Conservation (phyloP, 2,113 vertebrate genomes). For the Rhineura floridana region DNA sequence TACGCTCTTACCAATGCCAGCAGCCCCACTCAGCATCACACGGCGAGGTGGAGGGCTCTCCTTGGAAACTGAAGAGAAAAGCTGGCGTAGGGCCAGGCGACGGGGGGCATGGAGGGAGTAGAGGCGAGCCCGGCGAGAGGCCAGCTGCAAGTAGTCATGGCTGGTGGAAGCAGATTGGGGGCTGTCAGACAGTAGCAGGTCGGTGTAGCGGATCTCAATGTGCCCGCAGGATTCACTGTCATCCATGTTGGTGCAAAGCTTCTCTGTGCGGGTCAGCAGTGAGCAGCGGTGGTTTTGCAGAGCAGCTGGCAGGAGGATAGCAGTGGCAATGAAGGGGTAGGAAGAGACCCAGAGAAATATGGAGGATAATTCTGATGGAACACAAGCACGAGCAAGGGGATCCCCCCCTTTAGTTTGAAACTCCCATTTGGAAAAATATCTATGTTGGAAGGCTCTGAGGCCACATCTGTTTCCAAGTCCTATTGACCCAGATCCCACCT, state of each 20-base stretch:
- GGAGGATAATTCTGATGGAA: not conserved
- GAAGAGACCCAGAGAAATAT: not conserved
- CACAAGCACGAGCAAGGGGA: not conserved
- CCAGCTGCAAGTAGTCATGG: conserved; percentile 73
- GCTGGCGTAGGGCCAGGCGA: conserved; percentile 34
- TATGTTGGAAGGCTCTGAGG: not conserved
- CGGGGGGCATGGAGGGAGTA: conserved; percentile 70
- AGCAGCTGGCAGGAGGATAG: conserved; percentile 42
- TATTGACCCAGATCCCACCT: too few species aligned
- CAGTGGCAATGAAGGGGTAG: not conserved
- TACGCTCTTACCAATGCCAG: conserved; percentile 80
- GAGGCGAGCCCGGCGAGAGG: conserved; percentile 68
- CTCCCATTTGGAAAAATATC: not conserved
- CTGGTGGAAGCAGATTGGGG: conserved; percentile 49
- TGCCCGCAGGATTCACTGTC: conserved; percentile 62
- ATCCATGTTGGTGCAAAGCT: conserved; percentile 56
- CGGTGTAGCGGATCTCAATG: conserved; percentile 75
- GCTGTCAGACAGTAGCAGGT: conserved; percentile 72
- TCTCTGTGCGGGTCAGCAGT: conserved; percentile 59
- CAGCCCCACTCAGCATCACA: conserved; percentile 76
- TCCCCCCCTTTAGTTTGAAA: not conserved
- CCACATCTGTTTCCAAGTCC: too few species aligned
- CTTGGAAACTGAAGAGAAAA: conserved; percentile 29
- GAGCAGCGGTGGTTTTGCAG: conserved; percentile 69
- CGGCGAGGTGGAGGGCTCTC: conserved; percentile 57